These are phyloP conservation scores for Limnephilus lunatus DNA, from an alignment of 2,888 invertebrate genomes.

Conservation along the genomic window DNA sequence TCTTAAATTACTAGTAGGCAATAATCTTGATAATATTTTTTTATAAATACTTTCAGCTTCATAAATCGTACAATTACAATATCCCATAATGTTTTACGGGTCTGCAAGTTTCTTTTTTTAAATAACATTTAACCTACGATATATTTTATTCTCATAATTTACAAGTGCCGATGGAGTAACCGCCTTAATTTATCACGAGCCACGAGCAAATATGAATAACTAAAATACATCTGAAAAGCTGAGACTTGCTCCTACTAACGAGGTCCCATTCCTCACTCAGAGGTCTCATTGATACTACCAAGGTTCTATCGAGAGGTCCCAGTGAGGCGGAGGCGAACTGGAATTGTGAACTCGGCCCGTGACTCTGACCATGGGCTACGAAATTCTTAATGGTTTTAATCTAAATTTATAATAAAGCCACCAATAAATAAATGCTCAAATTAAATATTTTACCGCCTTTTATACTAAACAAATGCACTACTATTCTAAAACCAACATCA, in stretches of 20 bases:
- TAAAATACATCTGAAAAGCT: not conserved
- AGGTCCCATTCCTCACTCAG: not conserved
- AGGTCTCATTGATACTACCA: not conserved
- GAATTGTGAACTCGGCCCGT: not conserved
- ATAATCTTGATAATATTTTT: too few relatives aligned
- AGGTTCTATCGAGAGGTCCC: not conserved
- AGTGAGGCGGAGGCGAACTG: not conserved
- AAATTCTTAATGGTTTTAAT: not conserved
- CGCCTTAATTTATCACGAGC: not conserved
- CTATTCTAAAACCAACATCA: too few relatives aligned
- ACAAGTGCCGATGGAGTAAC: not conserved
- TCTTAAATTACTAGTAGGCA: too few relatives aligned
- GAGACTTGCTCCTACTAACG: slow-evolving; percentile 9
- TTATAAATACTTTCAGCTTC: too few relatives aligned
- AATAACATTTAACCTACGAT: not conserved
- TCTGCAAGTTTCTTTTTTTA: too few relatives aligned
- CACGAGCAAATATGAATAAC: not conserved
- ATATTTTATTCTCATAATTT: not conserved
- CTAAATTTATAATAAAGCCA: too few relatives aligned
- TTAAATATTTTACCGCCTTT: too few relatives aligned
- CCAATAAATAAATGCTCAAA: too few relatives aligned
- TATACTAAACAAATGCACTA: too few relatives aligned
- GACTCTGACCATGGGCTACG: too few relatives aligned
- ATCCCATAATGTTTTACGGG: too few relatives aligned
- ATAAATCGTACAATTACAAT: too few relatives aligned